Percentiles rank a stretch among this genome's conserved stretches.
Conservation (phyloP, 64 coral and sea anemone genomes). For the Montipora efflorescens region DNA sequence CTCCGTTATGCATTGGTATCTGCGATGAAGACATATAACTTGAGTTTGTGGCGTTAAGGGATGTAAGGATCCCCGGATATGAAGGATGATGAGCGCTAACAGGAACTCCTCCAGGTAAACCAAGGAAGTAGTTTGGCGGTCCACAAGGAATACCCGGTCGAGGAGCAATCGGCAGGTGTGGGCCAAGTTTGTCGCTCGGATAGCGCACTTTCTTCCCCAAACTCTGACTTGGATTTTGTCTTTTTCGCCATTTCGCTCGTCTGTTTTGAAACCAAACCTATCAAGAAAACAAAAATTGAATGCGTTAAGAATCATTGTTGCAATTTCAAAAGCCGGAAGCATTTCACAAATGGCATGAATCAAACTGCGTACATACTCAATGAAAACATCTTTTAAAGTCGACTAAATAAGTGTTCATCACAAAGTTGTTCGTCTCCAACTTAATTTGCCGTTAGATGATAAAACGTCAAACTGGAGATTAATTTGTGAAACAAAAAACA, state of each 20-base stretch:
- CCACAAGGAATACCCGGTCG: slow-evolving; percentile 91
- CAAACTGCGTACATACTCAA: background rate
- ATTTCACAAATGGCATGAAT: background rate
- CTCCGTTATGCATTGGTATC: slow-evolving; percentile 86
- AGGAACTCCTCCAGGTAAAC: slow-evolving; percentile 81
- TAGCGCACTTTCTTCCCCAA: slow-evolving; percentile 88
- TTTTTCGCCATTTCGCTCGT: slow-evolving; percentile 96
- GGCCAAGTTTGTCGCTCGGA: slow-evolving; percentile 80
- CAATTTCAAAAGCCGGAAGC: slow-evolving; percentile 1
- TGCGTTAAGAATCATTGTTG: background rate
- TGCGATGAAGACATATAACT: slow-evolving; percentile 94
- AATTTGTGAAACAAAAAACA: background rate
- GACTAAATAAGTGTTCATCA: background rate
- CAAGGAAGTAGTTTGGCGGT: slow-evolving; percentile 91
- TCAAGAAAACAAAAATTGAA: background rate
- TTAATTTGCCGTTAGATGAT: background rate
- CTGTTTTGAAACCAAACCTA: slow-evolving; percentile 99
- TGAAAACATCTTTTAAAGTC: background rate
- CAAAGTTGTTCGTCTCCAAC: background rate
- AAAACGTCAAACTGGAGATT: background rate
- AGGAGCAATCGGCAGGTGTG: slow-evolving; percentile 95
- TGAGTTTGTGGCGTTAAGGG: slow-evolving; percentile 80
- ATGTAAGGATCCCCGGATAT: slow-evolving; percentile 82
- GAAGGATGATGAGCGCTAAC: slow-evolving; percentile 76
- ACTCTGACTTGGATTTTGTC: slow-evolving; percentile 88